Conservation (phyloP, 2,797 vertebrate genomes). For the Moxostoma hubbsi region DNA sequence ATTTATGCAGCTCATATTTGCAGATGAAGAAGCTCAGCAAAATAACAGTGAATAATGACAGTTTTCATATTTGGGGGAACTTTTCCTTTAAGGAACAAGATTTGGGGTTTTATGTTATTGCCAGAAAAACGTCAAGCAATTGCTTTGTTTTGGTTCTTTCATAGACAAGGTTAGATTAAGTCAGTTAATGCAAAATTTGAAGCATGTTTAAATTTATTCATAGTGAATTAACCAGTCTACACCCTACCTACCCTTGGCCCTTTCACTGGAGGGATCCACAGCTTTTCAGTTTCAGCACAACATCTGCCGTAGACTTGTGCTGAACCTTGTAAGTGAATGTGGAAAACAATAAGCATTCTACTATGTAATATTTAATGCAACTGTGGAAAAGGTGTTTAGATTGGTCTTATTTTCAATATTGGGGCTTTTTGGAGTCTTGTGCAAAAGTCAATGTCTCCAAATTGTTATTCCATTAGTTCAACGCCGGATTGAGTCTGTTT, state of each 20-base stretch:
- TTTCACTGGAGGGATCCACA: slow-evolving; percentile 13
- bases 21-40: too few species aligned
- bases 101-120: too few species aligned
- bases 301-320: slow-evolving; percentile 32
- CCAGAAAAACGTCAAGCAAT: too few species aligned
- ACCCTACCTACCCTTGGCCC: slow-evolving; percentile 4
- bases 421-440: not conserved
- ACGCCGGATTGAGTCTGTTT: slow-evolving; percentile 6
- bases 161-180: too few species aligned
- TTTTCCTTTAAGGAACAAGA: too few species aligned
- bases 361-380: slow-evolving; percentile 16
- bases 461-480: not conserved
- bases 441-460: slow-evolving; percentile 12
- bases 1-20: too few species aligned
- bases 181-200: not conserved
- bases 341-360: slow-evolving; percentile 14
- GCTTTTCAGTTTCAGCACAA: not conserved
- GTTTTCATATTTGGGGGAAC: too few species aligned
- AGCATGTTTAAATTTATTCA: not conserved
- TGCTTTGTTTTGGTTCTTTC: too few species aligned
- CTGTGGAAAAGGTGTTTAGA: slow-evolving; percentile 20
- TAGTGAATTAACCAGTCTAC: not conserved
- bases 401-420: not conserved
- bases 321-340: slow-evolving; percentile 31
- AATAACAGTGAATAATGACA: too few species aligned